A percentile compares a stretch with the other conserved stretches of the same genome.
These are phyloP conservation scores for Littorina saxatilis DNA, from an alignment of 1,140 invertebrate species.

Conservation along the genomic window DNA sequence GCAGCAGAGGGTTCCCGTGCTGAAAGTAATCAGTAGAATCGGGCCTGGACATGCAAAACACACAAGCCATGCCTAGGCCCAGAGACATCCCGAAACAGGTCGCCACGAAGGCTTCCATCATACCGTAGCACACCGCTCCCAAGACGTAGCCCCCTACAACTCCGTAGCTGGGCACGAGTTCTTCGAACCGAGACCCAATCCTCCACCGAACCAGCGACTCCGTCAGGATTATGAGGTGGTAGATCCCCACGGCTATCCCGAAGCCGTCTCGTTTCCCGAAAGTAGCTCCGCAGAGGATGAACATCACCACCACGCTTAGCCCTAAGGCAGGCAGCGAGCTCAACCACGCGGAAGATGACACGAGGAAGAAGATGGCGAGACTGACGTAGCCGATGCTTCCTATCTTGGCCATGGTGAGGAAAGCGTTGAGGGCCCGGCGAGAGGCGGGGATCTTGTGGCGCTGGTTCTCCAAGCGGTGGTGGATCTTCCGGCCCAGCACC, in stretches of 20 bases:
- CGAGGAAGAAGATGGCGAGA: constrained; percentile 36
- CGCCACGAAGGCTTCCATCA: constrained; percentile 37
- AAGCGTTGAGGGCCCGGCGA: constrained; percentile 21
- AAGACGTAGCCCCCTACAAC: neutral
- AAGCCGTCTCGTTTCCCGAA: constrained; percentile 54
- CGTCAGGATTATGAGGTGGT: constrained; percentile 42
- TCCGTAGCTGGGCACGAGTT: constrained; percentile 12
- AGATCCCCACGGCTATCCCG: constrained; percentile 54
- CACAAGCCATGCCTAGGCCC: constrained; percentile 48
- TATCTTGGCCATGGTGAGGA: constrained; percentile 49
- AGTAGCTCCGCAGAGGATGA: constrained; percentile 36
- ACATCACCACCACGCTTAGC: constrained; percentile 40
- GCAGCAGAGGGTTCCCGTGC: constrained; percentile 6
- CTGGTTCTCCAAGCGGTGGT: constrained; percentile 36
- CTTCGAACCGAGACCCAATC: constrained; percentile 24
- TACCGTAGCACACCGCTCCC: constrained; percentile 35
- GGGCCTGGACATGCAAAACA: constrained; percentile 44
- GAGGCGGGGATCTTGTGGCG: constrained; percentile 20
- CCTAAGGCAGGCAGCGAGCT: constrained; percentile 42
- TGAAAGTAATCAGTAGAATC: constrained; percentile 24
- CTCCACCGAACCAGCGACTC: constrained; percentile 47
- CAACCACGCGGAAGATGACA: constrained; percentile 14
- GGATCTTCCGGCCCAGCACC: constrained; percentile 51
- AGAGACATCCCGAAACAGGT: constrained; percentile 50
- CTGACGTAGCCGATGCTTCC: constrained; percentile 42